Percentiles rank a stretch among this genome's conserved stretches.
Conservation (phyloP, 2,797 vertebrate species). For the Amniataba percoides region DNA sequence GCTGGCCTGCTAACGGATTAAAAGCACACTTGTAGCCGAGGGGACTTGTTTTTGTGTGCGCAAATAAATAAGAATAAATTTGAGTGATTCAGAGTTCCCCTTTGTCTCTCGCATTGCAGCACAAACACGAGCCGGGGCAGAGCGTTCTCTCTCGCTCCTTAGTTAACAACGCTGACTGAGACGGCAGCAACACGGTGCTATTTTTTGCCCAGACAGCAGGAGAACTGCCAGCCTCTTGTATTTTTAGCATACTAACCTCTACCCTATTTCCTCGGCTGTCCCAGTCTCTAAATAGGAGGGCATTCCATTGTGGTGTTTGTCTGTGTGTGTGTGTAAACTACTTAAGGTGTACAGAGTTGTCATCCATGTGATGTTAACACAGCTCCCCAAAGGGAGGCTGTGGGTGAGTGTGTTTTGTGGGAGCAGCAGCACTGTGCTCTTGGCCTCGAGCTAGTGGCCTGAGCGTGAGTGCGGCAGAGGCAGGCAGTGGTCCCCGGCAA, state of each 20-base stretch:
- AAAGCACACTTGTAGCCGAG: conserved; percentile 37
- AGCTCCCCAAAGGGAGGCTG: conserved; percentile 52
- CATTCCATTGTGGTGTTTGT: conserved; percentile 58
- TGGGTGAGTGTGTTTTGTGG: conserved; percentile 47
- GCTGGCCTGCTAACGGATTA: conserved; percentile 27
- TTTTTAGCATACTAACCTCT: conserved; percentile 83
- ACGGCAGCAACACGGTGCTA: conserved; percentile 73
- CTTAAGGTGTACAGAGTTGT: conserved; percentile 67
- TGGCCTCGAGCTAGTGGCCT: conserved; percentile 55
- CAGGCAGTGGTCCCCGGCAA: conserved; percentile 49
- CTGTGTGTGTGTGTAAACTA: conserved; percentile 13
- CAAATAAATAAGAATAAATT: conserved; percentile 42
- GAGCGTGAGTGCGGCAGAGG: conserved; percentile 34
- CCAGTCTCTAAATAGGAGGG: conserved; percentile 70
- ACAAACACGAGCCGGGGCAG: conserved; percentile 37
- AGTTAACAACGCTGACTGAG: conserved; percentile 65
- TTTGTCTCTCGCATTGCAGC: conserved; percentile 36
- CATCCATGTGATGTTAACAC: conserved; percentile 69
- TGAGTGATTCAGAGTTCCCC: conserved; percentile 44
- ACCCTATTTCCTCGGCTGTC: conserved; percentile 74
- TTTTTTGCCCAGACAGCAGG: conserved; percentile 72
- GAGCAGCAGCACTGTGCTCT: conserved; percentile 36
- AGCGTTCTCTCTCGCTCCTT: conserved; percentile 36
- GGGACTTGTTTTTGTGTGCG: conserved; percentile 40
- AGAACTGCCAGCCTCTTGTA: conserved; percentile 71